phyloP scores from a whole-genome alignment of 2,797 vertebrate species.

The Microchirus variegatus region DNA sequence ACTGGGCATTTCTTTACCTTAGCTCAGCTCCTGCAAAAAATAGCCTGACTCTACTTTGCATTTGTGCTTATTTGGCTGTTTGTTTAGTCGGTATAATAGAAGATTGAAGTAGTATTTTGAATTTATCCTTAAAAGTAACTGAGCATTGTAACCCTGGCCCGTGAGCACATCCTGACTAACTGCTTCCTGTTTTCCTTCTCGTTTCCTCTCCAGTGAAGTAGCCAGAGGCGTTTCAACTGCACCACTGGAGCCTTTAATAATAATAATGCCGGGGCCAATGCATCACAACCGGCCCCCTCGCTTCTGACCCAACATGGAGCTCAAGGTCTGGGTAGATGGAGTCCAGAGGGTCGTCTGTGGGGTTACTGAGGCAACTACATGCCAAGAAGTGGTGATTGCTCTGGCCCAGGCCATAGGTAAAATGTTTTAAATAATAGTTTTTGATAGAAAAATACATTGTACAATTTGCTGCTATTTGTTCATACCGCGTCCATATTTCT shows the following conservation, averaged over 20 bases:
- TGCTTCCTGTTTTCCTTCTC: constrained; percentile 65
- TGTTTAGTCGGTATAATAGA: not conserved
- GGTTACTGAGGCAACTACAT: constrained; percentile 96
- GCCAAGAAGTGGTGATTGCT: constrained; percentile 99
- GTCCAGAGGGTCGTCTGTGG: constrained; percentile 98
- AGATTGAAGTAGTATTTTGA: constrained; percentile 1
- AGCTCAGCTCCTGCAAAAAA: constrained; percentile 11
- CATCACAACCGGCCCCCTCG: constrained; percentile 46
- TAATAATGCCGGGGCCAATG: constrained; percentile 68
- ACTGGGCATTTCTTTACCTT: constrained; percentile 29
- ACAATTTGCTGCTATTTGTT: too few relatives aligned
- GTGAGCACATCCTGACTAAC: constrained; percentile 62
- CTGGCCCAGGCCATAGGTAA: constrained; percentile 98
- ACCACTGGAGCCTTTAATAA: constrained; percentile 54
- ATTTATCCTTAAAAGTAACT: constrained; percentile 5
- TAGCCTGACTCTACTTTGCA: not conserved
- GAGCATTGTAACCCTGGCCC: constrained; percentile 27
- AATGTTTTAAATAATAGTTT: constrained; percentile 26
- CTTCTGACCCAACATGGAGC: constrained; percentile 90
- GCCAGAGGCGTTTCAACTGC: constrained; percentile 52
- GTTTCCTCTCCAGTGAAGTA: constrained; percentile 61
- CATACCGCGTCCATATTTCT: too few relatives aligned
- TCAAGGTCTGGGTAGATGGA: constrained; percentile 99
- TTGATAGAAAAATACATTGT: too few relatives aligned
- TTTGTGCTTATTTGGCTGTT: constrained; percentile 7